These are phyloP conservation scores for Shargacucullia verbasci DNA, from an alignment of 2,888 invertebrate genomes.

Conservation along the genomic window DNA sequence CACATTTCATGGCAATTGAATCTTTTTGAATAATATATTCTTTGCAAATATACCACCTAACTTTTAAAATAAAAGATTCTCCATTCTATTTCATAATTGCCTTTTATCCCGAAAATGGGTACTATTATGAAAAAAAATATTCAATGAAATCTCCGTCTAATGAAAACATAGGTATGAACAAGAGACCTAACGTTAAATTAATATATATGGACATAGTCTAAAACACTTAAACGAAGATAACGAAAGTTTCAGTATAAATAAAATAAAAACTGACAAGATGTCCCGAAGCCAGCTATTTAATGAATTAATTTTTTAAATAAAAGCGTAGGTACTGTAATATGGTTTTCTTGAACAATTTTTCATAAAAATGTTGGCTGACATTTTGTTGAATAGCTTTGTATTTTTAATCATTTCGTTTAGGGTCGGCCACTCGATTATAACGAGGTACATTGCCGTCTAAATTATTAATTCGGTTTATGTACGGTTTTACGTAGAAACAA, in stretches of 20 bases:
- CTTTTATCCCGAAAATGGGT: background rate
- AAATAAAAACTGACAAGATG: constrained; percentile 18
- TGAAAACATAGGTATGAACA: background rate
- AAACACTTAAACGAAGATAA: constrained; percentile 7
- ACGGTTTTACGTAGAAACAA: constrained; percentile 1
- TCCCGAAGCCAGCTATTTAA: constrained; percentile 22
- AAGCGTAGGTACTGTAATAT: constrained; percentile 37
- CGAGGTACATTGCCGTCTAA: constrained; percentile 27
- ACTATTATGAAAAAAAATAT: background rate
- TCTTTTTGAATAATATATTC: background rate
- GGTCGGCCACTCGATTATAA: constrained; percentile 52
- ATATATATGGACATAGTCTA: constrained; percentile 11
- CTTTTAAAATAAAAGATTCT: background rate
- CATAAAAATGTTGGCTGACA: constrained; percentile 52
- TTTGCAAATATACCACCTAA: background rate
- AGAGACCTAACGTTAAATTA: constrained; percentile 12
- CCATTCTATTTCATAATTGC: background rate
- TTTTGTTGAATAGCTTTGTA: constrained; percentile 52
- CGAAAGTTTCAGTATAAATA: constrained; percentile 10
- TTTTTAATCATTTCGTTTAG: constrained; percentile 56
- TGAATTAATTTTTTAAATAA: constrained; percentile 22
- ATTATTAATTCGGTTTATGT: constrained; percentile 31
- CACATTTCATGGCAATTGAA: no score
- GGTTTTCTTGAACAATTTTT: constrained; percentile 57
- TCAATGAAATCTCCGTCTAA: background rate